These are phyloP conservation scores for Cepphus grylle DNA, from an alignment of 2,113 vertebrate species.

Conservation along the genomic window DNA sequence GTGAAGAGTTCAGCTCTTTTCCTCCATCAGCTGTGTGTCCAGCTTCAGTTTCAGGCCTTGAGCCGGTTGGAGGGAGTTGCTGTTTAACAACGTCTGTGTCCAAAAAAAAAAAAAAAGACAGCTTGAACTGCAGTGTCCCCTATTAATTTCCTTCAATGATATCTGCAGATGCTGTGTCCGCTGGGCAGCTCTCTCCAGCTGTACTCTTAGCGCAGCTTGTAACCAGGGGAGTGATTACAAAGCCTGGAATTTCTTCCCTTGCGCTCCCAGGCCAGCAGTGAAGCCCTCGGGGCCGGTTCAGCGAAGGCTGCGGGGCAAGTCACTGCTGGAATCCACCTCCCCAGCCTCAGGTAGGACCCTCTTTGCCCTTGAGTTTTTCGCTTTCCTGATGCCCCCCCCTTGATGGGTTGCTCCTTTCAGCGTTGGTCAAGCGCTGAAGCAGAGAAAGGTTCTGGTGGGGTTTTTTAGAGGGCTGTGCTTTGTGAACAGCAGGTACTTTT, in stretches of 20 bases:
- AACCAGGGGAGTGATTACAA: background rate
- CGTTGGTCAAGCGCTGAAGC: background rate
- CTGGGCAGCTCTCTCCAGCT: background rate
- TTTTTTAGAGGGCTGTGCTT: background rate
- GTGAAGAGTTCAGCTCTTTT: conserved; percentile 61
- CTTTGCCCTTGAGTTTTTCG: background rate
- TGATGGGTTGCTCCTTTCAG: accelerated
- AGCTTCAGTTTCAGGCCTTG: background rate
- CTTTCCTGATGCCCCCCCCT: background rate
- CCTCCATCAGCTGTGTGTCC: background rate
- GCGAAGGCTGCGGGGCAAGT: background rate
- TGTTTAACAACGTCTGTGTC: background rate
- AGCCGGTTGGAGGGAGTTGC: background rate
- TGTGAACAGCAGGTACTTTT: background rate
- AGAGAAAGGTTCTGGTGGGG: background rate
- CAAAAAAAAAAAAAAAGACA: background rate
- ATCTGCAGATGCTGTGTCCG: background rate
- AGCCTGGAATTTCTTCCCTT: background rate
- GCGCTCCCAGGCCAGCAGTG: background rate
- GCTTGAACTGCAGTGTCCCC: background rate
- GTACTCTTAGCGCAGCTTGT: background rate
- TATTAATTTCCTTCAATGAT: background rate
- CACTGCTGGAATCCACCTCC: background rate
- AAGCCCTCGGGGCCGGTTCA: background rate
- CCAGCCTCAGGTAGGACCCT: background rate